These are phyloP conservation scores for Bugulina stolonifera DNA, from an alignment of 2,888 invertebrate species.

Conservation along the genomic window DNA sequence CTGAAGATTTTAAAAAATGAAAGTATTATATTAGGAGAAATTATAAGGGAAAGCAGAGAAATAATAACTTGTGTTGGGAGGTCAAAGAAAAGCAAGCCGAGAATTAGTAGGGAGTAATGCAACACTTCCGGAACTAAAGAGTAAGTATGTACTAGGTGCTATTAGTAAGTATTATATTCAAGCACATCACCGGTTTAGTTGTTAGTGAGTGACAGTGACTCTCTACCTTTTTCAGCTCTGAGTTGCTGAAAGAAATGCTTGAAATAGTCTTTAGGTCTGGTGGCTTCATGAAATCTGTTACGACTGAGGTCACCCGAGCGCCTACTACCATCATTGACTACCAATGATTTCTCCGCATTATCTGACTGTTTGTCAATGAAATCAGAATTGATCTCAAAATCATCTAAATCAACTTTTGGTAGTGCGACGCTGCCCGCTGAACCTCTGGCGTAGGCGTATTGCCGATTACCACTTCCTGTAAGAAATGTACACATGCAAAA, in stretches of 20 bases:
- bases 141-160: too few relatives aligned
- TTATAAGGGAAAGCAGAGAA: too few relatives aligned
- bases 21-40: too few relatives aligned
- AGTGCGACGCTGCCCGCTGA: neutral
- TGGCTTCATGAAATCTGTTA: conserved; percentile 7
- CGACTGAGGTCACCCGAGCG: neutral
- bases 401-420: neutral
- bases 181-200: too few relatives aligned
- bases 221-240: neutral
- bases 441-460: neutral
- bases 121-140: too few relatives aligned
- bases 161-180: too few relatives aligned
- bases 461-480: neutral
- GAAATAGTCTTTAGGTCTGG: conserved; percentile 32
- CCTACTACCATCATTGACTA: neutral
- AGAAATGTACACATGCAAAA: conserved; percentile 20
- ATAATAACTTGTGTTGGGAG: too few relatives aligned
- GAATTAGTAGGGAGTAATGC: too few relatives aligned
- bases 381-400: conserved; percentile 1
- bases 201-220: neutral
- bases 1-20: too few relatives aligned
- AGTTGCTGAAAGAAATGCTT: neutral
- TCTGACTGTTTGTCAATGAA: neutral
- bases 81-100: too few relatives aligned
- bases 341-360: neutral